Evolutionary conservation across 1,140 invertebrate species (phyloP).

Genomic region (Nasonia longicornis): DNA sequence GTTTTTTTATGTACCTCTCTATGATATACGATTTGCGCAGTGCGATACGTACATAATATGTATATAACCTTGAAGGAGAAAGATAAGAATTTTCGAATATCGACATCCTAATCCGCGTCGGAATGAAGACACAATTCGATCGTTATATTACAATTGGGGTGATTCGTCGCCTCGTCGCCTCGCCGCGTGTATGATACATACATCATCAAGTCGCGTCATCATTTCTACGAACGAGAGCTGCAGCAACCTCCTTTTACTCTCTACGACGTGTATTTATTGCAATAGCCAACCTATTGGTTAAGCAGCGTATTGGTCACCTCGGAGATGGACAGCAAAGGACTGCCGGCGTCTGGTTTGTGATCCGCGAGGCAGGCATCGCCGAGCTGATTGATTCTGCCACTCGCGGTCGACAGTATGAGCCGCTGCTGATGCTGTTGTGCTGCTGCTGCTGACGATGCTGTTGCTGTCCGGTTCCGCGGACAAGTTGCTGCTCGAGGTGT

Average conservation of each 20-base stretch:
- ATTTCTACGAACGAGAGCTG: constrained; percentile 34
- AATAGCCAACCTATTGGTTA: constrained; percentile 68
- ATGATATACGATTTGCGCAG: not conserved
- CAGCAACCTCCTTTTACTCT: not conserved
- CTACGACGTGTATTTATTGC: not conserved
- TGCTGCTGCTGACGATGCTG: constrained; percentile 55
- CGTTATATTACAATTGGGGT: not conserved
- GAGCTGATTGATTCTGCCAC: constrained; percentile 62
- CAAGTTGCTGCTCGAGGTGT: constrained; percentile 54
- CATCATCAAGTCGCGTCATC: constrained; percentile 6
- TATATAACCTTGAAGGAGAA: not conserved
- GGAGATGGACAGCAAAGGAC: constrained; percentile 85
- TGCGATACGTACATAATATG: constrained; percentile 1
- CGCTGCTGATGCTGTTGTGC: constrained; percentile 50
- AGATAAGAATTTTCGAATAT: not conserved
- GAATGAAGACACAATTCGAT: not conserved
- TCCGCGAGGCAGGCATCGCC: constrained; percentile 66
- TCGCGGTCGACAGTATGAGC: constrained; percentile 58
- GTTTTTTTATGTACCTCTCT: not conserved
- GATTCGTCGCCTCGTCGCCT: not conserved
- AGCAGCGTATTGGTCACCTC: constrained; percentile 85
- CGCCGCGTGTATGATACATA: constrained; percentile 20
- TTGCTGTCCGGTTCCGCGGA: constrained; percentile 48
- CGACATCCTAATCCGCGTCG: not conserved
- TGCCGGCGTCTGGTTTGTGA: constrained; percentile 77